These are phyloP conservation scores for Crotalus tigris DNA, from an alignment of 2,113 vertebrate genomes.

Conservation along the genomic window DNA sequence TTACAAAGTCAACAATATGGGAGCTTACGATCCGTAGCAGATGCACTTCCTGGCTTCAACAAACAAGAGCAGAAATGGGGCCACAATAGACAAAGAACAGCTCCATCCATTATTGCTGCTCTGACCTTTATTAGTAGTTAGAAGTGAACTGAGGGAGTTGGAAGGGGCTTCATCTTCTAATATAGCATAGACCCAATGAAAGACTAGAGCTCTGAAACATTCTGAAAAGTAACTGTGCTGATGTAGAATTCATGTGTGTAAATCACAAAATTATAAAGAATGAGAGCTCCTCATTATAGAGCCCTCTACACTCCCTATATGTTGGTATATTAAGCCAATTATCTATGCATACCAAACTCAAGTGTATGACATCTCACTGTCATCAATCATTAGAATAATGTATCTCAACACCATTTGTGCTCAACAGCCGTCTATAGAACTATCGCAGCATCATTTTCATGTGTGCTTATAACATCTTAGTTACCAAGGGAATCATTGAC, in stretches of 20 bases:
- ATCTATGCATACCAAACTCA: not conserved
- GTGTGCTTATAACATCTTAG: not conserved
- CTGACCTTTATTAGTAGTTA: not conserved
- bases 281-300: not conserved
- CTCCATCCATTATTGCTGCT: not conserved
- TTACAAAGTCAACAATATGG: not conserved
- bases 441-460: not conserved
- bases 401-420: not conserved
- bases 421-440: not conserved
- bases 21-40: not conserved
- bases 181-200: not conserved
- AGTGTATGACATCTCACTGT: not conserved
- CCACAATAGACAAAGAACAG: not conserved
- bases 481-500: not conserved
- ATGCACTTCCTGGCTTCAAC: not conserved
- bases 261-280: not conserved
- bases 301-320: not conserved
- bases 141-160: not conserved
- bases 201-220: not conserved
- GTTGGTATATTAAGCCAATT: not conserved
- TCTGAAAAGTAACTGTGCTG: not conserved
- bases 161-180: not conserved
- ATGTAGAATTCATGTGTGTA: not conserved
- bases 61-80: not conserved
- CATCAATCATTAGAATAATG: not conserved